Evolutionary conservation across 1,140 invertebrate species (phyloP), one percentile per base, ranked within the genome.

Genomic region (Rhysida immarginata): DNA sequence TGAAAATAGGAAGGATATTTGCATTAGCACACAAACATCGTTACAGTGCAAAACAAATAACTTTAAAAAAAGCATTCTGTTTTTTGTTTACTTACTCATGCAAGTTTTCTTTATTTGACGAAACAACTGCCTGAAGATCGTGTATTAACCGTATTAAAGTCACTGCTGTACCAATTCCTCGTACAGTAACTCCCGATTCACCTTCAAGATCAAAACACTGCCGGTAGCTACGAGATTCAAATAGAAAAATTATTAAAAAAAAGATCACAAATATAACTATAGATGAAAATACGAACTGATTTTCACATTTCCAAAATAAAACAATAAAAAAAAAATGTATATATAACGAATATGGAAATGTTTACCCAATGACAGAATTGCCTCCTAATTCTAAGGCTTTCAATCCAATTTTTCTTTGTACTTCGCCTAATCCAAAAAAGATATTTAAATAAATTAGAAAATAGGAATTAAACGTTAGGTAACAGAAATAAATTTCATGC

Each of bases 121-220:
- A 57, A 8, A 61, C n/a, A n/a, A n/a, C n/a, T n/a, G n/a, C n/a
- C n/a, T n/a, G n/a, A n/a, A n/a, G n/a, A n/a, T n/a, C n/a, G n/a
- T n/a, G n/a, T n/a, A n/a, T n/a, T n/a, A n/a, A 26, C 48, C 67
- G 67, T 1, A 62, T 58, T 25, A 90, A 71, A 1, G 82, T 85
- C 0, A 87, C 87, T 11, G 87, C 87, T 21, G 89, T 93, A n/a
- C 90, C 91, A 58, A 94, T 87, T 0, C 91, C 93, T 50, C 94
- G 76, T 0, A 80, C 78, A 3, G 96, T 92, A 53, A 97, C 91
- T 0, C 93, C 93, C 26, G 89, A 93, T 70, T 96, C 94, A 2
- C 93, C 93, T 72, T 97, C 94, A 46, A 98, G 69, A 72, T 98
- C 94, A 72, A 97, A 96, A 71, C 84, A 90, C 70, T 96, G 91